Conservation (phyloP, 2,113 vertebrate genomes). For the Pygoscelis adeliae region DNA sequence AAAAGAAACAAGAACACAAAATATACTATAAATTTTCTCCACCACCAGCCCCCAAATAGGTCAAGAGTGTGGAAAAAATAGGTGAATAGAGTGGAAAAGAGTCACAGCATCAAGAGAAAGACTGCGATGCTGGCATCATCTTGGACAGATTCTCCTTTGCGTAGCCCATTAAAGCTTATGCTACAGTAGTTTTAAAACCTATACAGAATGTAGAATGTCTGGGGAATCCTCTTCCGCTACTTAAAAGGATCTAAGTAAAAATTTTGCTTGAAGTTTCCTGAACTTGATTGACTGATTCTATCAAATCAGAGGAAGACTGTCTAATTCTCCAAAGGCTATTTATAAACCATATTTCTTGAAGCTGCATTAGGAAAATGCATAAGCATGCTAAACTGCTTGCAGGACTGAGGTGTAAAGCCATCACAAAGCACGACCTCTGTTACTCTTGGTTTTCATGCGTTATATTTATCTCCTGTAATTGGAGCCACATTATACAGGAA, state of each 20-base stretch:
- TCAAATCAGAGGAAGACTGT: background rate
- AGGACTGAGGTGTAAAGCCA: background rate
- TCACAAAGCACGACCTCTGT: background rate
- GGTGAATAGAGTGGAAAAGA: background rate
- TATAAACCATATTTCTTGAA: conserved; percentile 6
- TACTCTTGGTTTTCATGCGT: background rate
- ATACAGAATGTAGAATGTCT: background rate
- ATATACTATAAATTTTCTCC: background rate
- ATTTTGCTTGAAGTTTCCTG: background rate
- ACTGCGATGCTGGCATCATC: background rate
- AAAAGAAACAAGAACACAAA: background rate
- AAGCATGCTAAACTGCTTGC: background rate
- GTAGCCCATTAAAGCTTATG: background rate
- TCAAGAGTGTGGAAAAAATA: background rate
- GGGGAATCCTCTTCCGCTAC: background rate
- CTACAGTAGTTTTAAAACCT: background rate
- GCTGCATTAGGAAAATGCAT: background rate
- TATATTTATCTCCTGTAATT: background rate
- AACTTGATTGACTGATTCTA: background rate
- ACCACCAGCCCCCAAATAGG: background rate
- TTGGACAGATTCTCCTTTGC: background rate
- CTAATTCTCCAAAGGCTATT: conserved; percentile 5
- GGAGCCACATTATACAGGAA: background rate
- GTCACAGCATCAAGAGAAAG: background rate
- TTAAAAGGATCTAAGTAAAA: background rate